Evolutionary conservation across 2,797 vertebrate genomes (phyloP), one percentile per base, ranked within the genome.

Genomic region (Choloepus didactylus): DNA sequence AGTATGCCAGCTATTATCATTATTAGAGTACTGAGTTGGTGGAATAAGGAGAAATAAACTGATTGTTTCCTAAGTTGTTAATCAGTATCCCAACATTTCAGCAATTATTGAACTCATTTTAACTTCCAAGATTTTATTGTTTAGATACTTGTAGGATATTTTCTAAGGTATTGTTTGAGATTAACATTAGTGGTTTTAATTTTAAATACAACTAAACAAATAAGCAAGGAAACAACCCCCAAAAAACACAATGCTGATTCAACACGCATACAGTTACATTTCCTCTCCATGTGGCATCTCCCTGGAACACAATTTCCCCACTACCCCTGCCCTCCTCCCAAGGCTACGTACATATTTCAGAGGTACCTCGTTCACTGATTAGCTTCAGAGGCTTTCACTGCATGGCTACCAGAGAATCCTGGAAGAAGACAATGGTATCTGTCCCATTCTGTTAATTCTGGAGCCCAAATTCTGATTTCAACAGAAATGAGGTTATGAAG

Each of bases 101-200:
- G 62, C 7, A 62, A 89, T 70, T 79, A 72, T 4, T 89, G 41
- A 77, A 88, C 95, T 93, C 94, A 88, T 96, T 92, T 95, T 79
- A 84, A 86, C 16, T 86, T 46, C n/a, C 4, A 84, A 89, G 70
- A 80, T 82, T 80, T 64, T 76, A 29, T 35, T 46, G 21, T 46
- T 79, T 44, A 60, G 41, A 59, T 90, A 82, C 44, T 91, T 76
- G 11, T 27, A 94, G 70, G 67, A 56, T 84, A 46, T 67, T 82
- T 84, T 72, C 16, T 64, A 81, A 89, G 62, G 29, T 67, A 27
- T 35, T 49, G 0, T 35, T 86, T 70, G 38, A 72, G 49, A 81
- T 59, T 62, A 64, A 87, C 1, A 11, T 51, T 69, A 49, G 2
- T 51, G 16, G 1, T 31, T 94, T 93, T 85, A 62, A 64, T 75